Conservation (phyloP, 2,797 vertebrate species). For the Falco naumanni region DNA sequence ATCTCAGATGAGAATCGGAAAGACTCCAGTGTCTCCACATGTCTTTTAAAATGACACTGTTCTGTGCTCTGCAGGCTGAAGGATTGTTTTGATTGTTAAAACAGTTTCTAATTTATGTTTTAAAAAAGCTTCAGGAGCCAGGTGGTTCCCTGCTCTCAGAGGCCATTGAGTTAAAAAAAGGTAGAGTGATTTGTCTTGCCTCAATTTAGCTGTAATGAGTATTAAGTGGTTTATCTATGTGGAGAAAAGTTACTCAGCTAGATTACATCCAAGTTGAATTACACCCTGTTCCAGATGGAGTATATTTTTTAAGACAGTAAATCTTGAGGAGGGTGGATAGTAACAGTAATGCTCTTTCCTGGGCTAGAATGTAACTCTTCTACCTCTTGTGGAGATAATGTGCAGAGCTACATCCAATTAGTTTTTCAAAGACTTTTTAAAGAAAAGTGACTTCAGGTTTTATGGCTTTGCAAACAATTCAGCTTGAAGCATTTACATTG, state of each 20-base stretch:
- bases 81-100: constrained; percentile 38
- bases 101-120: constrained; percentile 40
- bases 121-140: constrained; percentile 19
- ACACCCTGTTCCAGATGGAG: constrained; percentile 33
- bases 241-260: constrained; percentile 44
- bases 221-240: constrained; percentile 65
- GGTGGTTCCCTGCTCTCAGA: not conserved
- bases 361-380: not conserved
- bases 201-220: constrained; percentile 60
- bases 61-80: not conserved
- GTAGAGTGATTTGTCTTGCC: constrained; percentile 50
- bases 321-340: constrained; percentile 42
- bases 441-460: constrained; percentile 4
- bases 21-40: not conserved
- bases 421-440: constrained; percentile 8
- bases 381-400: not conserved
- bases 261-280: constrained; percentile 54
- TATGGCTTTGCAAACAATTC: not conserved
- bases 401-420: not conserved
- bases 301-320: constrained; percentile 41
- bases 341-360: constrained; percentile 11
- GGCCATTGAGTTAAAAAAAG: constrained; percentile 35
- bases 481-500: not conserved
- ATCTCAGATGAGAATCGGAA: constrained; percentile 8
- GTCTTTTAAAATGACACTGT: not conserved